Percentiles rank a stretch among this genome's conserved stretches.
Conservation (phyloP, 2,888 invertebrate genomes). For the Acanthosepion lycidas region DNA sequence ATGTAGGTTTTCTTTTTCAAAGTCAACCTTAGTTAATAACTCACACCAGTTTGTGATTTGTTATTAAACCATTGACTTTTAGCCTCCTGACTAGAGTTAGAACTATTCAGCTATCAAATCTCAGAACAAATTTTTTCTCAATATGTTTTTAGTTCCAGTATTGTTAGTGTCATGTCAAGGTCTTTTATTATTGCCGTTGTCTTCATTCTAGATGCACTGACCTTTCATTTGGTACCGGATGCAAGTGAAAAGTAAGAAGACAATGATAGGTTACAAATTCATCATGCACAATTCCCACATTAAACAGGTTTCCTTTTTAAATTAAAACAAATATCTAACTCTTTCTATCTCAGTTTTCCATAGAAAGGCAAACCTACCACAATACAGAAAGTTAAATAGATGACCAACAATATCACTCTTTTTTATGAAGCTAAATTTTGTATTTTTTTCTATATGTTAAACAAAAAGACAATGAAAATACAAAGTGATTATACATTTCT, state of each 20-base stretch:
- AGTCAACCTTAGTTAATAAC: background rate
- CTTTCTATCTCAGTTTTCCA: too few species aligned
- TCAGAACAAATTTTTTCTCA: background rate
- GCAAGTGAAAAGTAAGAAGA: constrained; percentile 10
- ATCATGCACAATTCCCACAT: constrained; percentile 12
- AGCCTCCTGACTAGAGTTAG: too few species aligned
- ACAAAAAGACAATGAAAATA: background rate
- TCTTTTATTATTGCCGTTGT: background rate
- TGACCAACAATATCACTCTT: background rate
- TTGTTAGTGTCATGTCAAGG: constrained; percentile 22
- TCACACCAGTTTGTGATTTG: background rate
- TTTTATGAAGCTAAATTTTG: background rate
- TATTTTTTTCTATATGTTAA: background rate
- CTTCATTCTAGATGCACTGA: background rate
- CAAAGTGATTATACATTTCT: background rate
- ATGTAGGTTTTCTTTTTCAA: background rate
- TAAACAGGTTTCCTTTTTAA: constrained; percentile 8
- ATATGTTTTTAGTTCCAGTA: constrained; percentile 12
- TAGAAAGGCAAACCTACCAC: too few species aligned
- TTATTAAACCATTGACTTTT: background rate
- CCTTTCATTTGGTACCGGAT: background rate
- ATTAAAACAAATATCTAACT: background rate
- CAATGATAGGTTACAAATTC: constrained; percentile 22
- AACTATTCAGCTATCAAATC: constrained; percentile 9
- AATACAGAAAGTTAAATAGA: background rate